Evolutionary conservation across 2,113 vertebrate species (phyloP).

Genomic region (Macquaria ambigua): DNA sequence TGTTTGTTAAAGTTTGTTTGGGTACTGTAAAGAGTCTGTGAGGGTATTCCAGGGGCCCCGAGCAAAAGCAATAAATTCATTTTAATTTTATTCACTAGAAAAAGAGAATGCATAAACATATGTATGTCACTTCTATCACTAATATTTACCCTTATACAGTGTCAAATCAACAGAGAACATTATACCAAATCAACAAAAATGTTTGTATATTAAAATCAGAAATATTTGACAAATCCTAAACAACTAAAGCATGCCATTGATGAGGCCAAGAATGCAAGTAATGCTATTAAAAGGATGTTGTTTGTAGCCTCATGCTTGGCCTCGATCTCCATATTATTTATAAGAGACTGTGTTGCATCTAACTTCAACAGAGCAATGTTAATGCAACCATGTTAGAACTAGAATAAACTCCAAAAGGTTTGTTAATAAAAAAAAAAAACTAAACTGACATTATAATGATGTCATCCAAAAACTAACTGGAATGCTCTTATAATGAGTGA

Average conservation of each 20-base stretch:
- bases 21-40: background rate
- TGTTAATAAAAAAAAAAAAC: too few species aligned
- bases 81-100: background rate
- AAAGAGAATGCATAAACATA: background rate
- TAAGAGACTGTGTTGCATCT: background rate
- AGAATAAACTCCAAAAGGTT: background rate
- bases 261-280: background rate
- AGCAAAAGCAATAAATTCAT: slow-evolving; percentile 12
- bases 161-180: background rate
- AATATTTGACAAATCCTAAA: background rate
- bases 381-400: background rate
- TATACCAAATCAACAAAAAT: slow-evolving; percentile 6
- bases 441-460: background rate
- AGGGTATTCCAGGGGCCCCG: background rate
- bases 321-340: background rate
- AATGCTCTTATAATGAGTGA: too few species aligned
- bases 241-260: background rate
- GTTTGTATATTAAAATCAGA: background rate
- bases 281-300: background rate
- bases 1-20: slow-evolving; percentile 33
- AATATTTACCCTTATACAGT: background rate
- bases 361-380: background rate
- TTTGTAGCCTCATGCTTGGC: background rate
- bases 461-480: background rate
- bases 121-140: background rate